Percentiles rank a stretch among this genome's conserved stretches.
phyloP scores from a whole-genome alignment of 2,113 vertebrate genomes.

The Lasiurus borealis region DNA sequence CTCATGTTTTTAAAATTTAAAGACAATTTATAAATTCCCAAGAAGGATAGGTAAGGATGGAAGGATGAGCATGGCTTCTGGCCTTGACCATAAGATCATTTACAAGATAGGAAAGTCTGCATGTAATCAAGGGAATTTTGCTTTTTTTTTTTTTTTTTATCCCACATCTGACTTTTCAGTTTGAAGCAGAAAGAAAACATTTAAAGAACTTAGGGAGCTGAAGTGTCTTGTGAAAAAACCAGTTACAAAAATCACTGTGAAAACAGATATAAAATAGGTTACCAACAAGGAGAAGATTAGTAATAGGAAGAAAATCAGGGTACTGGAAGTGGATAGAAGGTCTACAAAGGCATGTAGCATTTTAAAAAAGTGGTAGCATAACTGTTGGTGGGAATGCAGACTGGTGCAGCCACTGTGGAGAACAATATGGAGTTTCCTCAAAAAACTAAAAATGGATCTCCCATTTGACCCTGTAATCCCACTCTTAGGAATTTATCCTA shows the following conservation, averaged over 20 bases:
- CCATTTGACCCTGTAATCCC: too few relatives aligned
- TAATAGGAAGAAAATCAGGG: background rate
- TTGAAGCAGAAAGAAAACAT: slow-evolving; percentile 56
- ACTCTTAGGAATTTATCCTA: too few relatives aligned
- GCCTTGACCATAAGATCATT: background rate
- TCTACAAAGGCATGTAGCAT: background rate
- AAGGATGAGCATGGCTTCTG: background rate
- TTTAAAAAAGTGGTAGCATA: background rate
- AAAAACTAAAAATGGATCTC: too few relatives aligned
- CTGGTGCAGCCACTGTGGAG: too few relatives aligned
- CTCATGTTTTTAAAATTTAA: slow-evolving; percentile 50
- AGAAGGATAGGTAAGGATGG: background rate
- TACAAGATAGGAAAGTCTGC: background rate
- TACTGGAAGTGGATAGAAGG: background rate
- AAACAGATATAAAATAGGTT: background rate
- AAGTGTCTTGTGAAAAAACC: slow-evolving; percentile 2
- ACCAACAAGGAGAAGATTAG: background rate
- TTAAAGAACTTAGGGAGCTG: slow-evolving; percentile 15
- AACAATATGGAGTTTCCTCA: too few relatives aligned
- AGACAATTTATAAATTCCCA: background rate
- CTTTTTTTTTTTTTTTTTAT: background rate
- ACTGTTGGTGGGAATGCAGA: too few relatives aligned
- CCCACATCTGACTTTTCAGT: background rate
- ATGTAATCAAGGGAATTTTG: background rate
- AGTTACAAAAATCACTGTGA: slow-evolving; percentile 2